These are phyloP conservation scores for Paedocypris sp. DNA, from an alignment of 2,113 vertebrate genomes.

Conservation along the genomic window DNA sequence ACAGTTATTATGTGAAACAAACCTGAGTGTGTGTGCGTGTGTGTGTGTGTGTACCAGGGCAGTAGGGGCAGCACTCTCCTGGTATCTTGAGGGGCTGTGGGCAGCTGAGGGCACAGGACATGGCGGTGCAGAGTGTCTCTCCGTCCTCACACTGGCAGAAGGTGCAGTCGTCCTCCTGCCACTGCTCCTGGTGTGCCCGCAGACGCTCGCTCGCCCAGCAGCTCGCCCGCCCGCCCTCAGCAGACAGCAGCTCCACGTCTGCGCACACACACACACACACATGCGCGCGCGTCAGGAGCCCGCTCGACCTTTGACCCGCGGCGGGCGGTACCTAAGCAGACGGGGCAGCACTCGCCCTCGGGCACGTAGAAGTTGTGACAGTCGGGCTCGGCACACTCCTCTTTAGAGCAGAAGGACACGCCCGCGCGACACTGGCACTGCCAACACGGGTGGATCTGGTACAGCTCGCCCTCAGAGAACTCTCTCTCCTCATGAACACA, in stretches of 20 bases:
- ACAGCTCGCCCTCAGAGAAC: slow-evolving; percentile 63
- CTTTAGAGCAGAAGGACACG: slow-evolving; percentile 71
- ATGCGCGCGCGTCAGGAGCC: no score
- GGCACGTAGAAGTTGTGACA: slow-evolving; percentile 69
- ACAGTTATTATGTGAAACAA: slow-evolving; percentile 57
- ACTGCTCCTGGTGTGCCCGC: slow-evolving; percentile 63
- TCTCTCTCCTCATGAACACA: slow-evolving; percentile 60
- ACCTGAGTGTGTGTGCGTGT: not conserved
- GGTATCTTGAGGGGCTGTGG: slow-evolving; percentile 67
- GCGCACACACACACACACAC: not conserved
- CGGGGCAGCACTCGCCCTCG: slow-evolving; percentile 68
- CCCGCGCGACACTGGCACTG: slow-evolving; percentile 67
- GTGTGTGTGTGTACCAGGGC: slow-evolving; percentile 55
- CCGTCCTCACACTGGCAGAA: slow-evolving; percentile 71
- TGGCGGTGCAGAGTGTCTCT: slow-evolving; percentile 65
- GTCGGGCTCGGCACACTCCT: slow-evolving; percentile 62
- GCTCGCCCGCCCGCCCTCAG: slow-evolving; percentile 57
- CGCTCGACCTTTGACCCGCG: not conserved
- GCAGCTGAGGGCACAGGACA: slow-evolving; percentile 73
- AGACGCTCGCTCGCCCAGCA: slow-evolving; percentile 66
- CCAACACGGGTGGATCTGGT: slow-evolving; percentile 69
- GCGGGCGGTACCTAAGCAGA: slow-evolving; percentile 58
- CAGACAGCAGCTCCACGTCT: slow-evolving; percentile 62
- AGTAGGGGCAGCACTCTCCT: slow-evolving; percentile 70
- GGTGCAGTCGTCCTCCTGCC: slow-evolving; percentile 72